Conservation (phyloP, 2,888 invertebrate species). For the Heteropelma amictum region DNA sequence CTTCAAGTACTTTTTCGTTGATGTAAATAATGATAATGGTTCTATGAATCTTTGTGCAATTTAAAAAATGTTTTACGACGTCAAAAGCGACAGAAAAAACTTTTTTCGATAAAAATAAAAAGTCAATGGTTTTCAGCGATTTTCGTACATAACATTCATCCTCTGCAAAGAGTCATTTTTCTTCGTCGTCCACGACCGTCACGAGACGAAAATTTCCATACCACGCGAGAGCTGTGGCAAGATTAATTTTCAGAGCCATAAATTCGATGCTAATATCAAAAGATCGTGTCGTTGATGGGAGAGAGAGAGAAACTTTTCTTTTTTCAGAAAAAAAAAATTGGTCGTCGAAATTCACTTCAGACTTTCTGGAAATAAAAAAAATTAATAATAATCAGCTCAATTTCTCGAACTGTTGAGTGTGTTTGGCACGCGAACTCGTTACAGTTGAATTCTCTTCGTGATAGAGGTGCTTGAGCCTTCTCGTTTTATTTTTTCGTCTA, state of each 20-base stretch:
- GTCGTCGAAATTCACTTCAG: too few species aligned
- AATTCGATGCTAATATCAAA: slow-evolving; percentile 34
- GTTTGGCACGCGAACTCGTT: too few species aligned
- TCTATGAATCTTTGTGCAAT: too few species aligned
- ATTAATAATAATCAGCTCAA: too few species aligned
- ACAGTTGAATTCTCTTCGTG: too few species aligned
- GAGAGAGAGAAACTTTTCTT: background rate
- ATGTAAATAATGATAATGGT: too few species aligned
- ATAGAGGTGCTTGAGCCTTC: too few species aligned
- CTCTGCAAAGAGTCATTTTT: slow-evolving; percentile 10
- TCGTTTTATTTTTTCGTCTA: too few species aligned
- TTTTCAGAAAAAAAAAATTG: background rate
- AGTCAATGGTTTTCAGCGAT: background rate
- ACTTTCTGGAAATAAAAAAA: too few species aligned
- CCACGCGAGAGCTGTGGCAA: background rate
- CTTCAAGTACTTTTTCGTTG: too few species aligned
- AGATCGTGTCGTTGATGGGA: background rate
- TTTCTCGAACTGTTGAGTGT: too few species aligned
- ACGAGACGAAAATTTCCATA: background rate
- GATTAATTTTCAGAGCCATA: slow-evolving; percentile 33
- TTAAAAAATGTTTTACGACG: slow-evolving; percentile 8
- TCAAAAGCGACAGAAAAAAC: background rate
- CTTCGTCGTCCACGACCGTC: background rate
- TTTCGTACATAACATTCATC: background rate
- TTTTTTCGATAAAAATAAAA: background rate